A percentile compares a stretch with the other conserved stretches of the same genome.
These are phyloP conservation scores for Zoanthus gigantus DNA, from an alignment of 92 coral and sea anemone species.

Conservation along the genomic window DNA sequence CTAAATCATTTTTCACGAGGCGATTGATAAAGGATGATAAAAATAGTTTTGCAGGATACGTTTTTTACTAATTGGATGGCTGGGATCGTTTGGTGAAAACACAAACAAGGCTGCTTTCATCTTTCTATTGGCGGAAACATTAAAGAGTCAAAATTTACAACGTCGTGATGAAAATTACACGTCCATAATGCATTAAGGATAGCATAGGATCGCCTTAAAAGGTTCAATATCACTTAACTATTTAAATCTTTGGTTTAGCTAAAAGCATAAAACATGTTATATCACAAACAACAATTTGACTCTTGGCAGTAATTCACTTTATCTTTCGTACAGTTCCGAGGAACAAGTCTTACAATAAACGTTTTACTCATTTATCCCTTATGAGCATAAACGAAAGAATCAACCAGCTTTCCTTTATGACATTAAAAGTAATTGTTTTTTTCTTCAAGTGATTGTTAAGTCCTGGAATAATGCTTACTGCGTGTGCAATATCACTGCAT, in stretches of 20 bases:
- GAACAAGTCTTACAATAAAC: background rate
- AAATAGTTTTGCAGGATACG: background rate
- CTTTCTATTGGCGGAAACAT: constrained; percentile 46
- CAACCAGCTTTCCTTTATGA: background rate
- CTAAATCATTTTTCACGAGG: background rate
- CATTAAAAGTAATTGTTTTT: background rate
- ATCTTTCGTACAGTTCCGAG: background rate
- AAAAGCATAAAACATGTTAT: constrained; percentile 6
- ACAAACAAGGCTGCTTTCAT: constrained; percentile 39
- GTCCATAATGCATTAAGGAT: background rate
- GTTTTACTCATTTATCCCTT: background rate
- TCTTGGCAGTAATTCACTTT: background rate
- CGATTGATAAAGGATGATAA: background rate
- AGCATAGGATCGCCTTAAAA: background rate
- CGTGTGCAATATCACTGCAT: too few relatives aligned
- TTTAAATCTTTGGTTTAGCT: constrained; percentile 18
- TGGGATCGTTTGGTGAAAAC: constrained; percentile 19
- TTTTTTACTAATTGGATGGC: constrained; percentile 27
- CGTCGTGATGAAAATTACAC: constrained; percentile 23
- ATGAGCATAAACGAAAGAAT: background rate
- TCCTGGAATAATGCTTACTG: background rate
- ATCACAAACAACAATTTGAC: constrained; percentile 8
- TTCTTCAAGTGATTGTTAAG: constrained; percentile 1
- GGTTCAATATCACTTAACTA: constrained; percentile 14
- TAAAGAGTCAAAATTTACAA: constrained; percentile 9